These are phyloP conservation scores for Monoplex corrugatus DNA, from an alignment of 2,888 invertebrate genomes.

Conservation along the genomic window DNA sequence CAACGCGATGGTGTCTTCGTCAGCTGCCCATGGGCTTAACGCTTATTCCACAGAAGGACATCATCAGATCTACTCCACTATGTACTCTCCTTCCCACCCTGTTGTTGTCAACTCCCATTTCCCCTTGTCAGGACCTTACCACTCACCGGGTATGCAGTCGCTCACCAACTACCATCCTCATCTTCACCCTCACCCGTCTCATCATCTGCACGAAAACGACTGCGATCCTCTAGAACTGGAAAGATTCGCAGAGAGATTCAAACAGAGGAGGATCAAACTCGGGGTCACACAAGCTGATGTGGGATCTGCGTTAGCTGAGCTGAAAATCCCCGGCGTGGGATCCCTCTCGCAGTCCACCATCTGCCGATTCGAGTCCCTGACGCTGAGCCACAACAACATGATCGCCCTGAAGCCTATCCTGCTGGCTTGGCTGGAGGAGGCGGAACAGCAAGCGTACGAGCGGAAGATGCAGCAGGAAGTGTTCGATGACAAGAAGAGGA, in stretches of 20 bases:
- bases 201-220: constrained; percentile 80
- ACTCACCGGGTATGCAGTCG: constrained; percentile 77
- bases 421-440: constrained; percentile 99
- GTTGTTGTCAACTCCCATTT: constrained; percentile 83
- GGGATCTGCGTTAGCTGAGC: constrained; percentile 97
- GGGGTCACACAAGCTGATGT: constrained; percentile 99
- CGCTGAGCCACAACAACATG: constrained; percentile 99
- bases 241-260: constrained; percentile 99
- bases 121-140: constrained; percentile 88
- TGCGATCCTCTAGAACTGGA: constrained; percentile 92
- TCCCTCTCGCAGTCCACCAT: constrained; percentile 99
- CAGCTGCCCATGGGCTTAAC: constrained; percentile 60
- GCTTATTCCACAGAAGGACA: constrained; percentile 76
- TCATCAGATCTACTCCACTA: constrained; percentile 88
- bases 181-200: constrained; percentile 74
- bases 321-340: constrained; percentile 99
- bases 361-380: constrained; percentile 96
- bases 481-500: constrained; percentile 93
- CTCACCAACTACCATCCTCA: constrained; percentile 59
- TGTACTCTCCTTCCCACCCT: constrained; percentile 80
- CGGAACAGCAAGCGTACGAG: constrained; percentile 84
- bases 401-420: constrained; percentile 99
- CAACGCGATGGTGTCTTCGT: constrained; percentile 55
- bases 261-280: constrained; percentile 98
- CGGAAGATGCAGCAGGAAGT: constrained; percentile 65